Evolutionary conservation across 2,888 invertebrate genomes (phyloP).

Genomic region (Malthinus flaveolus): DNA sequence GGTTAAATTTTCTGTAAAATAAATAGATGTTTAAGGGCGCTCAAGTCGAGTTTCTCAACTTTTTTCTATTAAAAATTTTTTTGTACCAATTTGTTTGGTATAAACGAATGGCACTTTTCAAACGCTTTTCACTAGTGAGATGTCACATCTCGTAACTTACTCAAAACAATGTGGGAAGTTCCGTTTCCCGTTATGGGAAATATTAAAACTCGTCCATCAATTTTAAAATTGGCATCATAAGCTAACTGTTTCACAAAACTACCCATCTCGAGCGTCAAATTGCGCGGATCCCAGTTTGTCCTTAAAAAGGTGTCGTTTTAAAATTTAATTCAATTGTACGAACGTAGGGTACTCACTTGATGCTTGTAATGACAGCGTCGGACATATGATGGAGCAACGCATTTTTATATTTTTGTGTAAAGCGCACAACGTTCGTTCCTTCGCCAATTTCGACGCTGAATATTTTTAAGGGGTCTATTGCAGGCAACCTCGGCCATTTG

Average conservation of each 20-base stretch:
- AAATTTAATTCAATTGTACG: too few species aligned
- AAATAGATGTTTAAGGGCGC: too few species aligned
- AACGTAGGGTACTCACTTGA: not conserved
- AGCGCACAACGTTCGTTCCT: not conserved
- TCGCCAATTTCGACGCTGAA: not conserved
- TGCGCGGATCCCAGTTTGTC: too few species aligned
- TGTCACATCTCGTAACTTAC: not conserved
- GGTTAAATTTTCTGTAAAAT: too few species aligned
- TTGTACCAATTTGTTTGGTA: too few species aligned
- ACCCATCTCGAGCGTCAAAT: too few species aligned
- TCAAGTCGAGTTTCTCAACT: too few species aligned
- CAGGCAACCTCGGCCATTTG: not conserved
- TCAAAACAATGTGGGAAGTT: not conserved
- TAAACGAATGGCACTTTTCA: too few species aligned
- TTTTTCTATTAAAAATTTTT: too few species aligned
- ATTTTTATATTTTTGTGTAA: not conserved
- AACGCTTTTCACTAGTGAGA: too few species aligned
- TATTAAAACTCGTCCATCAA: not conserved
- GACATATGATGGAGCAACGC: not conserved
- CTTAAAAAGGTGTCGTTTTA: too few species aligned
- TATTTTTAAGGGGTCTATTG: not conserved
- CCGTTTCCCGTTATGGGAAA: not conserved
- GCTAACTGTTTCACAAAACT: too few species aligned
- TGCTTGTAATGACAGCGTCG: not conserved
- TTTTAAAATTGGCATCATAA: not conserved